Base-by-base conservation (phyloP, 2,113 vertebrate genomes). In the Notothenia rossii region DNA sequence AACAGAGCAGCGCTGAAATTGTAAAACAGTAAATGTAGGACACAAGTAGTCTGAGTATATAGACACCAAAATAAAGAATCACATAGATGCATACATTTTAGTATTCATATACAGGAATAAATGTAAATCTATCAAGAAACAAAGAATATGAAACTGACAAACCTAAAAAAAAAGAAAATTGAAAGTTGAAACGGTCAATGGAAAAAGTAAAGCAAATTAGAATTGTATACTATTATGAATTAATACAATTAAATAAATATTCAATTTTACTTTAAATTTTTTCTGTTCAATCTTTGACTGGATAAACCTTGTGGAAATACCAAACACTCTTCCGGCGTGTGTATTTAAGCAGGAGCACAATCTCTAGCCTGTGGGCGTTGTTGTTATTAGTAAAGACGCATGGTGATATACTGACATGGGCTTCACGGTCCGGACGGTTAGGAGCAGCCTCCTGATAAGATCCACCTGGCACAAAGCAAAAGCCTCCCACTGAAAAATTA, bases 381-480 rank as follows among this genome's bases (percentile, higher is more conserved):
- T 11, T 61, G 36, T 25, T 56, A 18, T 73, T 45, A 49, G 43
- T 25, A 13, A 60, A 65, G 17, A 62, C 43, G 54, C 43, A 25
- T 20, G n/a, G 73, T 9, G 77, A 86, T 70, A 36, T n/a, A 2
- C 25, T 3, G 11, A 46, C 9, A 12, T 6, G 48, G 18, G 55
- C 59, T 66, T 45, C 45, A 20, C 36, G 12, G 62, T 48, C 18
- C 2, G 0, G 60, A 33, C 0, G 63, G 7, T 22, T 18, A 1
- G 20, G 50, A 71, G 49, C 55, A 46, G 7, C 61, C 36, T 55
- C 54, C 43, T 68, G 82, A 87, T 86, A 50, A 87, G 55, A 56
- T 13, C 83, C 90, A 88, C 71, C 86, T 92, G 85, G n/a, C 7
- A 7, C 8, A 0, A 11, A 75, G 59, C 2, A 4, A 46, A 72